Evolutionary conservation across 2,888 invertebrate genomes (phyloP), one percentile per base, ranked within the genome.

Genomic region (Sphecodes monilicornis): DNA sequence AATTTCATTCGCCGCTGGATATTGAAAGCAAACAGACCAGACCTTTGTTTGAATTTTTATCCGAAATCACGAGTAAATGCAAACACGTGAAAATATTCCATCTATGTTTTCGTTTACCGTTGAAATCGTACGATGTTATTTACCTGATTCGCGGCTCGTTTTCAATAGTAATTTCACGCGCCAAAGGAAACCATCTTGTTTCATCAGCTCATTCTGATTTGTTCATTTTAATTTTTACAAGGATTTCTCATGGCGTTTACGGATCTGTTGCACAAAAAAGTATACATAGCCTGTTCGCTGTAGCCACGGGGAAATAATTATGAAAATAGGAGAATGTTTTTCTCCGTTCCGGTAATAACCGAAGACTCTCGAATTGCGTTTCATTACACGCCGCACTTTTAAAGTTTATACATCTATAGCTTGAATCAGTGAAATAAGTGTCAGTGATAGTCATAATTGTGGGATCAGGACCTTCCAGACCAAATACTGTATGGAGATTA

Each of bases 1-100:
- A 78, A 18, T 73, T 78, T 70, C 73, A 74, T 78, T 72, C 57
- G n/a, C 43, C 43, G 32, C 26, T 32, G 18, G 36, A 46, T n/a
- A 73, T 43, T 57, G 8, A 73, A 57, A 69, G 43, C 72, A 69
- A 79, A 69, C 68, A 29, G 2, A 1, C 54, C n/a, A 18, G 5
- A 3, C 1, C 64, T 71, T 46, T 68, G 22, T 11, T 6, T 22
- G 39, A 32, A 29, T 22, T 72, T 73, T 78, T 54, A 16, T 57
- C 68, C 22, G 18, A 72, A 57, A 66, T 46, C 43, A 39, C 43
- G n/a, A 66, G 54, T 43, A 78, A 66, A 78, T 72, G 22, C 13
- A 22, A 73, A 72, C 29, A 72, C 16, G 46, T 22, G 18, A 66
- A 41, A 46, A 60, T 43, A 64, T 32, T 32, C 18, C n/a, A 54